Conservation (phyloP, 2,888 invertebrate genomes). For the Drosophila neotestacea region DNA sequence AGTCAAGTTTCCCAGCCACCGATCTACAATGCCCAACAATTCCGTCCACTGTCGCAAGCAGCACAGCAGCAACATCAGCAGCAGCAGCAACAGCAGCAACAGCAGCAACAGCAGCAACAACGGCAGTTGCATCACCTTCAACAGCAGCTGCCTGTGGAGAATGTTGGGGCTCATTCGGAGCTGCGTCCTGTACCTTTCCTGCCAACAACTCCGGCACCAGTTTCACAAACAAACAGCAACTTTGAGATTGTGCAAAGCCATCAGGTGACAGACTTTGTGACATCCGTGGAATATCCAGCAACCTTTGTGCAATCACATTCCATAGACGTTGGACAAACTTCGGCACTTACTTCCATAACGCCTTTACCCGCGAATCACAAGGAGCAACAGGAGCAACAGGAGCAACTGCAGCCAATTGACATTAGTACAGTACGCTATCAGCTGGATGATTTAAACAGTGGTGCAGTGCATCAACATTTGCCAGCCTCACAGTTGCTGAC, state of each 20-base stretch:
- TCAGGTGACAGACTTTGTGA: conserved; percentile 89
- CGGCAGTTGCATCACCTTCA: conserved; percentile 85
- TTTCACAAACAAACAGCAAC: conserved; percentile 50
- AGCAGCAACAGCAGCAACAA: conserved; percentile 84
- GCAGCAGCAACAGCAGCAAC: not conserved
- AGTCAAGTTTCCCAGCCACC: conserved; percentile 88
- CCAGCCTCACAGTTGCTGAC: conserved; percentile 81
- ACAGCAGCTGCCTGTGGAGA: conserved; percentile 70
- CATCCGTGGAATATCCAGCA: conserved; percentile 90
- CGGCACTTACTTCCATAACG: conserved; percentile 87
- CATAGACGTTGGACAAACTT: conserved; percentile 85
- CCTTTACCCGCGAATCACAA: conserved; percentile 43
- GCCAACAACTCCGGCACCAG: conserved; percentile 42
- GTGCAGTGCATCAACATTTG: conserved; percentile 70
- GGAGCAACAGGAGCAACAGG: conserved; percentile 7
- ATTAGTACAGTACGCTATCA: conserved; percentile 75
- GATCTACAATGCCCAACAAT: conserved; percentile 88
- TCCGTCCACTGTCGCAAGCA: conserved; percentile 74
- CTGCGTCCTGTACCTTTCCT: conserved; percentile 63
- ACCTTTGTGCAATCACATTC: conserved; percentile 87
- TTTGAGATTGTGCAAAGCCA: conserved; percentile 87
- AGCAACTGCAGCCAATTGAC: conserved; percentile 31
- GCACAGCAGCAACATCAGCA: conserved; percentile 57
- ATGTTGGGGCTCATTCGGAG: conserved; percentile 80
- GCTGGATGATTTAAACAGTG: conserved; percentile 71